Conservation (phyloP, 1,140 invertebrate genomes). For the Caenorhabditis latens region DNA sequence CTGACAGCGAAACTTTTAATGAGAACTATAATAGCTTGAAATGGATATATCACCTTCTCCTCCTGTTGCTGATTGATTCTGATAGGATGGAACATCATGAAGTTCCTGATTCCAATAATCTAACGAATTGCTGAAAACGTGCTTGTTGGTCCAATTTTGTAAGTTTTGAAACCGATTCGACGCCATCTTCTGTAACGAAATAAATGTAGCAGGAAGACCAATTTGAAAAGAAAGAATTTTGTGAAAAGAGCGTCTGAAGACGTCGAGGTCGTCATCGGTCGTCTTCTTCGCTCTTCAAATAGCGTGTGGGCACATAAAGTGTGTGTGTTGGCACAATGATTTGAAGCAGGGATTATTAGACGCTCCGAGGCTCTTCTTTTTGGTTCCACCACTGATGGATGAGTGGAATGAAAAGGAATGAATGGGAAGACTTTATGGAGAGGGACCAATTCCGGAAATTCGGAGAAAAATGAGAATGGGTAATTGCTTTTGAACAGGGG, state of each 20-base stretch:
- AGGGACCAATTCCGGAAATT: neutral
- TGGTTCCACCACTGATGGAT: conserved; percentile 44
- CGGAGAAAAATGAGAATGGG: neutral
- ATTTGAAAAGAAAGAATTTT: neutral
- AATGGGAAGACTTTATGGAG: neutral
- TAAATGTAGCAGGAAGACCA: neutral
- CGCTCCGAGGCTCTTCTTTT: conserved; percentile 42
- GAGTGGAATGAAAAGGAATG: neutral
- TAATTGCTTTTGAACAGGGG: neutral
- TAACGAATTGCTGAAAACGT: conserved; percentile 57
- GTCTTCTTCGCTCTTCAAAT: conserved; percentile 46
- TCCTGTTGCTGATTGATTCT: neutral
- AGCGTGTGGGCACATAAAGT: conserved; percentile 48
- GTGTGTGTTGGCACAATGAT: conserved; percentile 54
- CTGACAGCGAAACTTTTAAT: too few relatives aligned
- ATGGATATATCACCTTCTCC: neutral
- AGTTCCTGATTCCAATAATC: conserved; percentile 63
- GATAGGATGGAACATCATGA: conserved; percentile 23
- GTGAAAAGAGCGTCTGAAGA: conserved; percentile 24
- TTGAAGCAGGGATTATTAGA: conserved; percentile 55
- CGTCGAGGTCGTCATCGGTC: neutral
- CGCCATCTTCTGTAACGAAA: conserved; percentile 43
- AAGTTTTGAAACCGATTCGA: conserved; percentile 54
- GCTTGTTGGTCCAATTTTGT: conserved; percentile 59
- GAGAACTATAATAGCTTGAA: too few relatives aligned